Percentiles rank a stretch among this genome's conserved stretches.
These are phyloP conservation scores for Lordiphosa clarofinis DNA, from an alignment of 1,140 invertebrate species.

Conservation along the genomic window DNA sequence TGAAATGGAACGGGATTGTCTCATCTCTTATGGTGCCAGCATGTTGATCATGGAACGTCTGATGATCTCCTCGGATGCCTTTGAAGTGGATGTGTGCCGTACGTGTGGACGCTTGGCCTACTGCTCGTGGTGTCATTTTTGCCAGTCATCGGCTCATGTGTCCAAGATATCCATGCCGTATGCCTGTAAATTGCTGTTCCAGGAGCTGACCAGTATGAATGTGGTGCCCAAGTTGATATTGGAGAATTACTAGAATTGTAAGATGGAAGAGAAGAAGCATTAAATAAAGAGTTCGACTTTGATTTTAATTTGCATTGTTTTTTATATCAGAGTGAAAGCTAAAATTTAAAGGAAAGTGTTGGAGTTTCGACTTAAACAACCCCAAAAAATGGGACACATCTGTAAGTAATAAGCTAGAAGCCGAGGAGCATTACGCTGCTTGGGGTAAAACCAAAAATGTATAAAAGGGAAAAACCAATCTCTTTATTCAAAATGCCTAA, in stretches of 20 bases:
- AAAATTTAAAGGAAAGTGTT: too few relatives aligned
- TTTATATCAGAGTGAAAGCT: too few relatives aligned
- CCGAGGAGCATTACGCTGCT: too few relatives aligned
- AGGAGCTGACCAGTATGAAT: conserved; percentile 99
- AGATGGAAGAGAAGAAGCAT: too few relatives aligned
- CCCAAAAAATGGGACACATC: too few relatives aligned
- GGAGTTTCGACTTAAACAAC: too few relatives aligned
- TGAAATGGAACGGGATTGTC: conserved; percentile 99
- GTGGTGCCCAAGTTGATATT: conserved; percentile 94
- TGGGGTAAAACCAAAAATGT: too few relatives aligned
- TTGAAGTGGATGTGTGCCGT: conserved; percentile 97
- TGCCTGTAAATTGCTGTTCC: conserved; percentile 99
- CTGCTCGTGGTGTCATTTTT: conserved; percentile 97
- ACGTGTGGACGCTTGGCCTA: conserved; percentile 96
- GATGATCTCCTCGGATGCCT: conserved; percentile 99
- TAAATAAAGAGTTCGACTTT: too few relatives aligned
- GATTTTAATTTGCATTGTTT: too few relatives aligned
- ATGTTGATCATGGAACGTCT: conserved; percentile 97
- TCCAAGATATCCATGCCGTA: conserved; percentile 98
- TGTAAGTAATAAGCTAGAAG: too few relatives aligned
- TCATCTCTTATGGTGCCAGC: conserved; percentile 98
- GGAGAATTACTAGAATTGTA: conserved; percentile 82
- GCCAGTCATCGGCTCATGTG: conserved; percentile 92
- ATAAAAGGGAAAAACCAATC: too few relatives aligned
- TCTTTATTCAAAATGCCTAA: too few relatives aligned